These are phyloP conservation scores for Typhlichthys eigenmanni DNA, from an alignment of 2,797 vertebrate species.

Conservation along the genomic window DNA sequence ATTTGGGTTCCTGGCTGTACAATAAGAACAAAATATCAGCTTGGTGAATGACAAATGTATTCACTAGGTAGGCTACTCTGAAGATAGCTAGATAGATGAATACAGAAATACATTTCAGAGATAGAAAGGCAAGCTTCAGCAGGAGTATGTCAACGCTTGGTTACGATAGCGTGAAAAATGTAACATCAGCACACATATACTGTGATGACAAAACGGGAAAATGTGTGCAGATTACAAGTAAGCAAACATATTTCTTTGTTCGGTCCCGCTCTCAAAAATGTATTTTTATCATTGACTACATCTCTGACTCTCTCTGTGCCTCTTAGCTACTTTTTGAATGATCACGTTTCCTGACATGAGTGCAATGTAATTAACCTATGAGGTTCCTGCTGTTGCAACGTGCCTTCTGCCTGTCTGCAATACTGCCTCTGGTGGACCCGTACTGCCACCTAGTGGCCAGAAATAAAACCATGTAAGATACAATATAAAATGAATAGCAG, in stretches of 20 bases:
- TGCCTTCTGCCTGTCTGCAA: constrained; percentile 43
- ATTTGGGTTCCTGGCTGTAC: too few species aligned
- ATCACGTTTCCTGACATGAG: constrained; percentile 78
- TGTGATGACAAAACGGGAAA: constrained; percentile 31
- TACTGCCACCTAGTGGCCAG: constrained; percentile 69
- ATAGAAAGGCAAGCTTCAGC: not conserved
- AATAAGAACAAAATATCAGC: too few species aligned
- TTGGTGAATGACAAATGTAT: too few species aligned
- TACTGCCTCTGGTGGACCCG: constrained; percentile 54
- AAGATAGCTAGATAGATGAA: too few species aligned
- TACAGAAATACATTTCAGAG: too few species aligned
- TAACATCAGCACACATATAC: constrained; percentile 23
- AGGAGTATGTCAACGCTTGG: constrained; percentile 27
- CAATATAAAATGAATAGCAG: constrained; percentile 2
- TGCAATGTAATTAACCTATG: constrained; percentile 77
- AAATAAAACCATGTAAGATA: not conserved
- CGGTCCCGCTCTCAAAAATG: constrained; percentile 14
- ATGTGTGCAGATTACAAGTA: constrained; percentile 51
- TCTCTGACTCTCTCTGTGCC: constrained; percentile 28
- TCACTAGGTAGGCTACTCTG: too few species aligned
- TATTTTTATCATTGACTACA: constrained; percentile 28
- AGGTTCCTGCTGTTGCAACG: constrained; percentile 66
- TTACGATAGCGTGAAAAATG: constrained; percentile 16
- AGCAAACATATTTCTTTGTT: constrained; percentile 36
- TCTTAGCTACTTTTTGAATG: constrained; percentile 70